Conservation (phyloP, 2,113 vertebrate genomes). For the Platycercus adscitus region DNA sequence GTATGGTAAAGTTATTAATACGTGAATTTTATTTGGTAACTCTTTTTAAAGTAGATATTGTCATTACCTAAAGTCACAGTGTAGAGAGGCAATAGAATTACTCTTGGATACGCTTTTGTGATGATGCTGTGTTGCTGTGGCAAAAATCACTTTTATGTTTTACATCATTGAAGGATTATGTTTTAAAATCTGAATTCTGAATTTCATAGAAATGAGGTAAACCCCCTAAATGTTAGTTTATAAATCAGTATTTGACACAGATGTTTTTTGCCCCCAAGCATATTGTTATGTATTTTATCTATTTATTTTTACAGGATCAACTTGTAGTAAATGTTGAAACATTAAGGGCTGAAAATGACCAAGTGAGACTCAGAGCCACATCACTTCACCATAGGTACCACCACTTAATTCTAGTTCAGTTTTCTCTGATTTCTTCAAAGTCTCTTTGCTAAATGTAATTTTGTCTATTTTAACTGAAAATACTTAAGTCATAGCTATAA, state of each 20-base stretch:
- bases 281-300: neutral
- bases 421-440: neutral
- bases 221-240: neutral
- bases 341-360: slow-evolving; percentile 87
- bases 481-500: neutral
- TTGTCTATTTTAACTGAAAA: neutral
- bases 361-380: slow-evolving; percentile 85
- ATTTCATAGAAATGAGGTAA: neutral
- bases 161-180: neutral
- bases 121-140: neutral
- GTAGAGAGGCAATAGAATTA: neutral
- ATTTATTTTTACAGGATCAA: slow-evolving; percentile 82
- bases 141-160: neutral
- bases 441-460: neutral
- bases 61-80: neutral
- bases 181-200: neutral
- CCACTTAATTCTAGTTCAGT: neutral
- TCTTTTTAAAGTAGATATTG: neutral
- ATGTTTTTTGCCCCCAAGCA: neutral
- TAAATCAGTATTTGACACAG: neutral
- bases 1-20: neutral
- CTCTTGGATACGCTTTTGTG: neutral
- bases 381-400: slow-evolving; percentile 86
- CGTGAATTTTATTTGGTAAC: neutral
- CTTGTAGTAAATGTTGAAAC: slow-evolving; percentile 89